Base-by-base conservation (phyloP, 2,888 invertebrate genomes). In the Epistrophella euchroma region DNA sequence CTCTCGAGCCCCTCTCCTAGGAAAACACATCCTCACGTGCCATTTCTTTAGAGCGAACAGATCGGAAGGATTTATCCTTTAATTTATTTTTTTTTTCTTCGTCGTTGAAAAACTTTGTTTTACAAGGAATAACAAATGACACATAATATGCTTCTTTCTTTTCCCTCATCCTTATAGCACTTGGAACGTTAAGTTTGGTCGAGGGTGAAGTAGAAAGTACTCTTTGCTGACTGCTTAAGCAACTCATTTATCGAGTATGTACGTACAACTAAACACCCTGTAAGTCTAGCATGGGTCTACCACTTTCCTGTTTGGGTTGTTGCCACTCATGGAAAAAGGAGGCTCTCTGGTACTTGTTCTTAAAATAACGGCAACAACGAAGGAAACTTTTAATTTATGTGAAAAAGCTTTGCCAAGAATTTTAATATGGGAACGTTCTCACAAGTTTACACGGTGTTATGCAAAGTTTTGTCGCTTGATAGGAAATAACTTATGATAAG, bases 371-470 rank as follows among this genome's bases (percentile, higher is more conserved):
- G 15, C 62, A 15, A 56, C 56, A 64, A 73, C 22, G 64, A 35
- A n/a, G 71, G 25, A 90, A 92, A 92, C 89, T 92, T 91, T 92
- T 92, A 92, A 92, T 91, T 91, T 92, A 92, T 92, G 91, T 91
- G 90, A 45, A 90, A 90, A 90, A 91, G 91, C 91, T 91, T 78
- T 90, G 88, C 89, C 89, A 91, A 90, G 91, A 91, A 92, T 91
- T 91, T 91, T 91, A 91, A 91, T 91, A 91, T 92, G 90, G 89
- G 90, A 90, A 89, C 88, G 58, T 86, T 81, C 81, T 86, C 86
- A 86, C 81, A 86, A 86, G 86, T 86, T 81, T 86, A 86, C 86
- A 86, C 81, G 86, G 70, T 77, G 86, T 81, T 81, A 81, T 86
- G 86, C 70, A 74, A 86, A 86, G 81, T 86, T 79, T 71, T 87